Evolutionary conservation across 2,888 invertebrate genomes (phyloP).

Genomic region (Glyphotaelius pellucidus): DNA sequence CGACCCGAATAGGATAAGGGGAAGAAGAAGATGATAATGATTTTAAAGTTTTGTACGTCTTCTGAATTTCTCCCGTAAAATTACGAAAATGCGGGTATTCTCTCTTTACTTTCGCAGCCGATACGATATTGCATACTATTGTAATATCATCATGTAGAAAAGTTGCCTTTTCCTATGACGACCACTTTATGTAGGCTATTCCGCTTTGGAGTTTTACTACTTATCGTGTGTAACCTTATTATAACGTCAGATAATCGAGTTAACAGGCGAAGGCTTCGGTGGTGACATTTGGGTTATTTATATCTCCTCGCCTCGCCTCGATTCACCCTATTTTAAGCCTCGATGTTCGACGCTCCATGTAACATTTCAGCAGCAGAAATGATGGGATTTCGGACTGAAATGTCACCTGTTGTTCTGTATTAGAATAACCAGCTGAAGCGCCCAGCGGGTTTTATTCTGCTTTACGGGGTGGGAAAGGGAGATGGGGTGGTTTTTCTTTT

Average conservation of each 20-base stretch:
- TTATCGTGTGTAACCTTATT: conserved; percentile 7
- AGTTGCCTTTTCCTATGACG: neutral
- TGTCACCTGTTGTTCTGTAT: neutral
- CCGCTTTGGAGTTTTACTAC: neutral
- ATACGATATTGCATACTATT: neutral
- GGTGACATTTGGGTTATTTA: conserved; percentile 19
- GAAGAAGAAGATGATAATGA: too few relatives aligned
- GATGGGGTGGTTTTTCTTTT: too few relatives aligned
- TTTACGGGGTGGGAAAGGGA: too few relatives aligned
- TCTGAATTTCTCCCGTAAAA: neutral
- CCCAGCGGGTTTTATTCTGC: too few relatives aligned
- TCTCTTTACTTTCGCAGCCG: neutral
- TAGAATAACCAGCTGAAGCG: neutral
- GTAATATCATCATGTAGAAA: neutral
- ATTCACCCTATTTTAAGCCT: neutral
- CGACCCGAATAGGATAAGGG: too few relatives aligned
- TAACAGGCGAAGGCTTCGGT: neutral
- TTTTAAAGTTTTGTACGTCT: too few relatives aligned
- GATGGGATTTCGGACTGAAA: neutral
- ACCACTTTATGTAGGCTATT: neutral
- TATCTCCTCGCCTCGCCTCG: neutral
- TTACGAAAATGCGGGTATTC: neutral
- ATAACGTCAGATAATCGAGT: conserved; percentile 14
- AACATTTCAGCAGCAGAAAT: neutral
- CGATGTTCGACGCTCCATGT: neutral